Evolutionary conservation across 2,888 invertebrate genomes (phyloP), one percentile per base, ranked within the genome.

Genomic region (Erynnis tages): DNA sequence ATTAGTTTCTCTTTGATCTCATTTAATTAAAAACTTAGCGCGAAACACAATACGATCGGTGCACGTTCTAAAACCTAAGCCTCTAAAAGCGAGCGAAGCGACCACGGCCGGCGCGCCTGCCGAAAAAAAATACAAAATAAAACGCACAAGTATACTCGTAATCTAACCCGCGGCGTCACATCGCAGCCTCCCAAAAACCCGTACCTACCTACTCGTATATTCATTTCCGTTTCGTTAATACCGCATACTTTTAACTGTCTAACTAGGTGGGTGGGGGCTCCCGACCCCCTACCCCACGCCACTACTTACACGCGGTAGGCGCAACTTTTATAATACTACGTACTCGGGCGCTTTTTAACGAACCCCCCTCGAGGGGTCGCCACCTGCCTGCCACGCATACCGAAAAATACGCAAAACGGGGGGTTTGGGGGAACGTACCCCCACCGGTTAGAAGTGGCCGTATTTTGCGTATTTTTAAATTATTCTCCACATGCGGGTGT

Each of bases 201-300:
- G 59, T 60, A 65, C 53, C 73, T 77, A 77, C 79, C 79, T 81
- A 82, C 85, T 79, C 86, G 84, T 88, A 86, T 85, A 89, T 89
- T 89, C 88, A 88, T 89, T 89, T 89, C 88, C 88, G 88, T 87
- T 84, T 79, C 78, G 88, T 89, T 89, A 88, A 89, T 89, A 87
- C 88, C 88, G 88, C 88, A 89, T 89, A 89, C 88, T 88, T 89
- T 89, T 89, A 88, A 88, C 88, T 88, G 88, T 87, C 88, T 89
- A 89, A 89, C 88, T 89, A 88, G 87, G 87, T 81, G 79, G 69
- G 58, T 53, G 60, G 61, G 56, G 54, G 57, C 45, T 59, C 65
- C 61, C 67, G 60, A 47, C 59, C 60, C 56, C 47, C 61, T 62
- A 55, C 66, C 71, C 67, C 54, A 46, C 53, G 79, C 67, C 78